A percentile compares a stretch with the other conserved stretches of the same genome.
Evolutionary conservation across 2,888 invertebrate genomes (phyloP).

Genomic region (Eugnorisma glareosa): DNA sequence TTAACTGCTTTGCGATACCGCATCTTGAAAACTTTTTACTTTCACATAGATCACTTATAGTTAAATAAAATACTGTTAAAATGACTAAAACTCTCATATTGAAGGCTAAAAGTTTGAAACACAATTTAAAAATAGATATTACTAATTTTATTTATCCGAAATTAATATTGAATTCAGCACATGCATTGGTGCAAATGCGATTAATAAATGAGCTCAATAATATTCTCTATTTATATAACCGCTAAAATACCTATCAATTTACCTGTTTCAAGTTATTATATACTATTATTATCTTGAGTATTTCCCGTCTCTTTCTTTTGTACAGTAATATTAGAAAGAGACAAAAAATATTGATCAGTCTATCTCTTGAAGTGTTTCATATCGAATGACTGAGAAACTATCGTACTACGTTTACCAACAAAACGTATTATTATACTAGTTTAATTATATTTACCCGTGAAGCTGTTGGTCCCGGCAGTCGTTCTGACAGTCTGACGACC

Average conservation of each 20-base stretch:
- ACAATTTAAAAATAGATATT: neutral
- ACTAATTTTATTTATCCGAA: neutral
- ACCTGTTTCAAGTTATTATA: too few species aligned
- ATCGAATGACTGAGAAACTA: too few species aligned
- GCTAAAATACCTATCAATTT: neutral
- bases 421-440: neutral
- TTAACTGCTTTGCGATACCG: conserved; percentile 70
- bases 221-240: neutral
- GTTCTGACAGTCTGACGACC: too few species aligned
- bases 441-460: too few species aligned
- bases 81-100: conserved; percentile 28
- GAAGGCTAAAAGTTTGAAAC: neutral
- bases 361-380: conserved; percentile 23
- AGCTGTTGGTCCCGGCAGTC: too few species aligned
- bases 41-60: conserved; percentile 53
- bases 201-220: neutral
- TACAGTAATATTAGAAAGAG: neutral
- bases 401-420: neutral
- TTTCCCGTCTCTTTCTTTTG: conserved; percentile 15
- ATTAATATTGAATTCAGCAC: neutral
- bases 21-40: conserved; percentile 77
- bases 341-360: neutral
- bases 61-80: conserved; percentile 6
- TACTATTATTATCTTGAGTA: too few species aligned
- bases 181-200: too few species aligned